Evolutionary conservation across 2,113 vertebrate species (phyloP).

Genomic region (human (Homo sapiens)): DNA sequence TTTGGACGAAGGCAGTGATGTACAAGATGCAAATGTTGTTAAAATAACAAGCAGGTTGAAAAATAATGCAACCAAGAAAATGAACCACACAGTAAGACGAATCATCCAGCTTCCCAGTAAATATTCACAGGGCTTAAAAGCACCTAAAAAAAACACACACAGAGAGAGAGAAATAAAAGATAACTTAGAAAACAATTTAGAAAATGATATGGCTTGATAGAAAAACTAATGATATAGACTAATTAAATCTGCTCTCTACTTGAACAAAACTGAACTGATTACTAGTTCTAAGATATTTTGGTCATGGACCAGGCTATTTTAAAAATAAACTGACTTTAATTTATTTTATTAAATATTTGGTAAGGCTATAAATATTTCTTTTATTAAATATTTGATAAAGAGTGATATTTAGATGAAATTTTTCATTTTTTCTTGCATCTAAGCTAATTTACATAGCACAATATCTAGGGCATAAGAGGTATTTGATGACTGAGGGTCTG

Average conservation of each 20-base stretch:
- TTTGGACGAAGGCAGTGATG: conserved; percentile 87
- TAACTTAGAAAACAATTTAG: conserved; percentile 50
- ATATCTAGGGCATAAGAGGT: not conserved
- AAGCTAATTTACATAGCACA: not conserved
- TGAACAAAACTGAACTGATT: not conserved
- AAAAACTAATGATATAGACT: conserved; percentile 9
- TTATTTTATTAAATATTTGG: not conserved
- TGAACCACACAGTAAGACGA: conserved; percentile 98
- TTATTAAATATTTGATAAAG: not conserved
- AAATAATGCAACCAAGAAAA: conserved; percentile 94
- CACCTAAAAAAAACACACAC: conserved; percentile 86
- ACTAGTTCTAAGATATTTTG: conserved; percentile 15
- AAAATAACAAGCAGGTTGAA: conserved; percentile 95
- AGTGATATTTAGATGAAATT: not conserved
- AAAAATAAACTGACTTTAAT: not conserved
- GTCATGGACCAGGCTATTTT: not conserved
- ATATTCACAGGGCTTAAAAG: conserved; percentile 97
- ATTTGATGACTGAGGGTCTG: not conserved
- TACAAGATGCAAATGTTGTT: conserved; percentile 88
- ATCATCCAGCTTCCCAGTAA: conserved; percentile 99
- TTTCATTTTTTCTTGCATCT: not conserved
- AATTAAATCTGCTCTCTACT: not conserved
- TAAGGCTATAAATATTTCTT: not conserved
- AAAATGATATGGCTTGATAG: not conserved
- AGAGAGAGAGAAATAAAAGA: conserved; percentile 10